Evolutionary conservation across 2,113 vertebrate species (phyloP), one percentile per base, ranked within the genome.

Genomic region (Stegastes partitus): DNA sequence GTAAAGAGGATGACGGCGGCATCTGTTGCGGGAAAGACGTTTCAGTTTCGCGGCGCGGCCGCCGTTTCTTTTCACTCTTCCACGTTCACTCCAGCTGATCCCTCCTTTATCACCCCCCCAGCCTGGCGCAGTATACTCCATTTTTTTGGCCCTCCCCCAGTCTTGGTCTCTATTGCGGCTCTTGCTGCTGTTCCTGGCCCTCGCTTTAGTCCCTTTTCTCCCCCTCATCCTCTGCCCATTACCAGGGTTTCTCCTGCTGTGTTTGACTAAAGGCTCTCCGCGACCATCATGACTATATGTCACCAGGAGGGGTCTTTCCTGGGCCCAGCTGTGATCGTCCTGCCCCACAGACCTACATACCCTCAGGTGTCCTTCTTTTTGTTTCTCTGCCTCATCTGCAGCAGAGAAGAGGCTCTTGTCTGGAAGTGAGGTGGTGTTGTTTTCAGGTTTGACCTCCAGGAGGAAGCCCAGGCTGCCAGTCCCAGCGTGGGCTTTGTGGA

Each of bases 261-360:
- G 91, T 68, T 91, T 90, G 56, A 88, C 89, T 56, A 96, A 84
- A 37, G 94, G 85, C 79, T 94, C 90, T 15, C 94, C 93, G 12
- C 83, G 94, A 6, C 93, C 94, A 9, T 96, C 95, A 7, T 95
- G 95, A 74, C 91, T 95, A 34, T 96, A 96, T 22, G 94, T 94
- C 73, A 96, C 95, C 89, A 96, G 84, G 39, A 96, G 91, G 22
- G 95, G 95, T 84, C 95, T 94, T 87, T 95, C 92, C 55, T 82
- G 91, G n/a, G 90, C 92, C 95, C 95, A 96, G 82, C 89, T 95
- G 68, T 89, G 84, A 74, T 94, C 94, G 0, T 93, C 92, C 85
- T 96, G 93, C 28, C 89, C 90, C 9, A 86, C 66, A 14, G 95
- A 95, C 82, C 95, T 92, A 59, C 93, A 91, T 18, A 94, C 89